Base-by-base conservation (phyloP, 2,113 vertebrate species). In the Coreoperca whiteheadi region DNA sequence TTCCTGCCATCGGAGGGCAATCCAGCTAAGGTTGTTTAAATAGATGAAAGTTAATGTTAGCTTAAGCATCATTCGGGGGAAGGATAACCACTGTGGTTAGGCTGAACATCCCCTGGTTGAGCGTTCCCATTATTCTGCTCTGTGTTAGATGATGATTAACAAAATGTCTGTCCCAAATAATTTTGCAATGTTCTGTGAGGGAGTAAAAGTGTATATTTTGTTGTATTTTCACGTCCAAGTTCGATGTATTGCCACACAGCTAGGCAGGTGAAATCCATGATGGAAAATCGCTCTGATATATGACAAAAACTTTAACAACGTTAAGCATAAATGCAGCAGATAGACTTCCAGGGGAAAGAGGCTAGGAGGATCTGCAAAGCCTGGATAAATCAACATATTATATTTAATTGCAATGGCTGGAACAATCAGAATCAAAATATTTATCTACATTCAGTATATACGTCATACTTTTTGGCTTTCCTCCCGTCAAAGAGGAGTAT, bases 91-190 rank as follows among this genome's bases (percentile, higher is more conserved):
- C 28, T 16, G 20, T 39, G 64, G 43, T 74, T 87, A n/a, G 70
- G 72, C 71, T 83, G 82, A 71, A 85, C 78, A 82, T 87, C 79
- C 37, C 57, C 30, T 65, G 46, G 28, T 53, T 53, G 32, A 73
- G 25, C 51, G 6, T 28, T 68, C 60, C 32, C 30, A 54, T 84
- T 70, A 74, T 75, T 87, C 39, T 63, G 10, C 56, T 77, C 34
- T n/a, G 32, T 61, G 57, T 74, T 72, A 71, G 79, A 81, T 83
- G 66, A 89, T 88, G 83, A 87, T 92, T 91, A 88, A 89, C 77
- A 57, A 85, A 80, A 81, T 74, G 66, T 79, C 30, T 66, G 61
- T 77, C 37, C 66, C 54, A 84, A 87, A 81, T 84, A 2, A 48
- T 81, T 87, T 86, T 77, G 85, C 28, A 23, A 80, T 37, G 32